Base-by-base conservation (phyloP, 2,113 vertebrate genomes). In the Trinectes maculatus region DNA sequence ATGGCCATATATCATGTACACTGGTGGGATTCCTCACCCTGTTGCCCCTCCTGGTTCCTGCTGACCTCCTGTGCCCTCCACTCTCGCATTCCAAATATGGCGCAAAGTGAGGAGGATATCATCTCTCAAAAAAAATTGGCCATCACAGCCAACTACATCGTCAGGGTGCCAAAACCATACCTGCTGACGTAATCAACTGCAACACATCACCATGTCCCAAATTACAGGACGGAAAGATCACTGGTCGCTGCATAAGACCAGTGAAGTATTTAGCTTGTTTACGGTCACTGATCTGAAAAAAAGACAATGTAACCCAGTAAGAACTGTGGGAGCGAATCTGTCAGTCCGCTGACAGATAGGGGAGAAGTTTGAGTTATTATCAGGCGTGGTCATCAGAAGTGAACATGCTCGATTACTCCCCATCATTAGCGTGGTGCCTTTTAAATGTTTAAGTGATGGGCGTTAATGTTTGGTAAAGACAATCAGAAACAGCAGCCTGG, bases 351-450 rank as follows among this genome's bases (percentile, higher is more conserved):
- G 53, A 57, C 24, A 19, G 16, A 61, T 12, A 37, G 15, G 5
- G 8, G 55, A 7, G 0, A 13, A 21, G 34, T 12, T 24, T 18
- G 4, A 9, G 60, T 56, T 5, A 25, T 44, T 57, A 70, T 34
- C 31, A 47, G 71, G 62, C 18, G 57, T 61, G 58, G 71, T 68
- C 67, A 61, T 49, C 36, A 22, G 42, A n/a, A 33, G 1, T 19
- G 16, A 52, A 49, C 55, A 77, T 63, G 71, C 74, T 29, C 52
- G 37, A 47, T 59, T 72, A 48, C 54, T 33, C 24, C 21, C 25
- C 0, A 1, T 31, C 36, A 24, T 51, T 36, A 58, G 71, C 54
- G 71, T 15, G 1, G 4, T 21, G 36, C 8, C 3, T 28, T 46
- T 4, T 24, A 43, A n/a, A n/a, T n/a, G 56, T 52, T 57, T 52